phyloP scores from a whole-genome alignment of 2,888 invertebrate species.

The Liodrosophila aerea region DNA sequence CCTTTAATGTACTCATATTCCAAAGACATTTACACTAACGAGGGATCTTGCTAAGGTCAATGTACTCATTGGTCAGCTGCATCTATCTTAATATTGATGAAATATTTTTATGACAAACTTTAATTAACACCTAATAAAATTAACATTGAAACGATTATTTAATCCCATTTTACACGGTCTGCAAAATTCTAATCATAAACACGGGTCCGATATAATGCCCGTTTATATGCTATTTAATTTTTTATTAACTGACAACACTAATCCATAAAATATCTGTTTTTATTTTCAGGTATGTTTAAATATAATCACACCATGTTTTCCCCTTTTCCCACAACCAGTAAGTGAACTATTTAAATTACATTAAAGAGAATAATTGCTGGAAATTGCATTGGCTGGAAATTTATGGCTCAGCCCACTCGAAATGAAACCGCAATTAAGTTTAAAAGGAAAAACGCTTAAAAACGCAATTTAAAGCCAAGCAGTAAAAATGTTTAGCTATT shows the following conservation, averaged over 20 bases:
- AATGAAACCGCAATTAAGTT: conserved; percentile 1
- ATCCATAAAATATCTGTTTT: conserved; percentile 12
- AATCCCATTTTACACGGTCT: conserved; percentile 6
- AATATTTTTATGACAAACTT: no score
- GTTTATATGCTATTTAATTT: neutral
- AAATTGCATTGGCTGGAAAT: conserved; percentile 1
- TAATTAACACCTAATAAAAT: no score
- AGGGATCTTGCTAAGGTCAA: no score
- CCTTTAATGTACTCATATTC: no score
- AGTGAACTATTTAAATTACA: conserved; percentile 28
- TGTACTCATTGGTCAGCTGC: no score
- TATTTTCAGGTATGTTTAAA: conserved; percentile 48
- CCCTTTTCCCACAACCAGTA: conserved; percentile 16
- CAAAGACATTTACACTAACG: no score
- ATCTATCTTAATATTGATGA: no score
- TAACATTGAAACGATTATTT: no score
- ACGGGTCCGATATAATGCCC: neutral
- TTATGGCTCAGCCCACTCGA: conserved; percentile 2
- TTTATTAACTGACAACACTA: conserved; percentile 5
- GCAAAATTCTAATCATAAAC: neutral
- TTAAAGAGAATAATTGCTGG: conserved; percentile 3
- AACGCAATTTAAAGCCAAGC: conserved; percentile 7
- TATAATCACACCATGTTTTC: neutral
- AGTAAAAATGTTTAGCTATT: neutral
- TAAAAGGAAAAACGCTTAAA: neutral